Conservation (phyloP, 2,888 invertebrate species). For the Melipona bicolor region DNA sequence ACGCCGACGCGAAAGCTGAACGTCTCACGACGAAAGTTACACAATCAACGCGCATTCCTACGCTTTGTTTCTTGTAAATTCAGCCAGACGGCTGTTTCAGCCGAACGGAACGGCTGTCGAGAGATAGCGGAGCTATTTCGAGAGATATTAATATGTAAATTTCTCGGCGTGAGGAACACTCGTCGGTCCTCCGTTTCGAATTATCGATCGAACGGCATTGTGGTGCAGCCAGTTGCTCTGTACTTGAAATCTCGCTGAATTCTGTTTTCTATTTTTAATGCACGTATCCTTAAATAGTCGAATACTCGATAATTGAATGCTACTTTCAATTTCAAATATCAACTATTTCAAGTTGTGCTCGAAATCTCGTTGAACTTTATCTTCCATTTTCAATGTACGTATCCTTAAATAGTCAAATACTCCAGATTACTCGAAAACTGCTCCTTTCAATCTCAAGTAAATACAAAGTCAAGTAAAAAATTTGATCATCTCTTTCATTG, state of each 20-base stretch:
- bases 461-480: too few species aligned
- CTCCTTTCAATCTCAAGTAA: too few species aligned
- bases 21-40: background rate
- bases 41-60: constrained; percentile 19
- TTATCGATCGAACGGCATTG: background rate
- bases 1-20: constrained; percentile 2
- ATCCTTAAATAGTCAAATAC: too few species aligned
- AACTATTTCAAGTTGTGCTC: too few species aligned
- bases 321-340: too few species aligned
- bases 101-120: background rate
- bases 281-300: too few species aligned
- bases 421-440: too few species aligned
- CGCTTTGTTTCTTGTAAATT: constrained; percentile 13
- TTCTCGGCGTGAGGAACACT: background rate
- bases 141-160: constrained; percentile 1
- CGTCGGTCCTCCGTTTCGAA: background rate
- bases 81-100: background rate
- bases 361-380: background rate
- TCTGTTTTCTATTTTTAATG: background rate
- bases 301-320: too few species aligned
- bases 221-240: background rate
- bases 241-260: background rate
- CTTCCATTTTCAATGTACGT: background rate
- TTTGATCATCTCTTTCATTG: too few species aligned
- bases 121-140: background rate